Evolutionary conservation across 2,797 vertebrate species (phyloP).

Genomic region (Helostoma temminkii): DNA sequence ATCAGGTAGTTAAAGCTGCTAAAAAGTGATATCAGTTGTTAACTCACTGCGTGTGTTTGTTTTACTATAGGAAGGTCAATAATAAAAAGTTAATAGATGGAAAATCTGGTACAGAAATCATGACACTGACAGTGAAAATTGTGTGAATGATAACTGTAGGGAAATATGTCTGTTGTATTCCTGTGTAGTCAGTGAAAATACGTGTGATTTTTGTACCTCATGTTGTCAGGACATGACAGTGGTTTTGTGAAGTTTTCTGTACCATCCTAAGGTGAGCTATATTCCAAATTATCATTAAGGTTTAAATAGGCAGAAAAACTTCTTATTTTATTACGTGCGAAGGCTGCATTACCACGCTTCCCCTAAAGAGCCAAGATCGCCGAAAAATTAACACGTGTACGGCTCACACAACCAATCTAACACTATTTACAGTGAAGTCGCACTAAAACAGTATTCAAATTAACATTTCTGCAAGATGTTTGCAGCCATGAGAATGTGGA

Average conservation of each 20-base stretch:
- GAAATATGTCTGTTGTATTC: slow-evolving; percentile 60
- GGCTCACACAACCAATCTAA: not conserved
- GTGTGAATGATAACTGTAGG: slow-evolving; percentile 62
- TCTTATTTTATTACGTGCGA: not conserved
- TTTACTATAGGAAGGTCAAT: slow-evolving; percentile 40
- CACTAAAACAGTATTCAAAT: slow-evolving; percentile 14
- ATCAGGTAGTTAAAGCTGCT: slow-evolving; percentile 83
- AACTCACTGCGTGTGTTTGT: slow-evolving; percentile 50
- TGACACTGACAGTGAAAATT: slow-evolving; percentile 35
- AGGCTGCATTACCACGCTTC: not conserved
- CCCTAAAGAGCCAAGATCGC: not conserved
- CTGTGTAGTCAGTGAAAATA: slow-evolving; percentile 58
- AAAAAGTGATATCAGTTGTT: slow-evolving; percentile 59
- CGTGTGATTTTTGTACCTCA: slow-evolving; percentile 60
- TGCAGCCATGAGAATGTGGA: slow-evolving; percentile 29
- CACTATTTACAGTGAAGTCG: not conserved
- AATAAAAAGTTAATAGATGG: slow-evolving; percentile 36
- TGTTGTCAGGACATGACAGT: slow-evolving; percentile 32
- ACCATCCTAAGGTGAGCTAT: slow-evolving; percentile 6
- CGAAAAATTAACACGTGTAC: not conserved
- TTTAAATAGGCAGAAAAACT: not conserved
- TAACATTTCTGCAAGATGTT: not conserved
- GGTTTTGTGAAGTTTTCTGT: slow-evolving; percentile 9
- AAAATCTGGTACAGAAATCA: slow-evolving; percentile 42
- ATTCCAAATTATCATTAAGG: slow-evolving; percentile 16